Percentiles rank a stretch among this genome's conserved stretches.
Conservation (phyloP, 1,140 invertebrate genomes). For the Dinoponera quadriceps region DNA sequence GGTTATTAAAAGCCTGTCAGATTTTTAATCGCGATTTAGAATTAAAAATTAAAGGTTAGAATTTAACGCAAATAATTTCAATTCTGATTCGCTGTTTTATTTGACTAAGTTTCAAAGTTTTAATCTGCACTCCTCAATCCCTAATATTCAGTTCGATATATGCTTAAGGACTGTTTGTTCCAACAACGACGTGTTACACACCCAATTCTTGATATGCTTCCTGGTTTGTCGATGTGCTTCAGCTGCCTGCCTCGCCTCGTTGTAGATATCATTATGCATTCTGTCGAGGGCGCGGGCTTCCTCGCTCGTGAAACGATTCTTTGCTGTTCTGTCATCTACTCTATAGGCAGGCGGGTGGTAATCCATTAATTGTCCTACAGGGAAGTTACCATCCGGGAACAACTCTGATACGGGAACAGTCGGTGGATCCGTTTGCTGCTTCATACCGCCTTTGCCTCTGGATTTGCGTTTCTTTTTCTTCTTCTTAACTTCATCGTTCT, state of each 20-base stretch:
- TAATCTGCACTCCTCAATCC: too few species aligned
- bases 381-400: slow-evolving; percentile 93
- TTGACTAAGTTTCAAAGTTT: too few species aligned
- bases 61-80: too few species aligned
- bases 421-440: slow-evolving; percentile 93
- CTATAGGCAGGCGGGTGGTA: slow-evolving; percentile 90
- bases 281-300: slow-evolving; percentile 95
- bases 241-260: slow-evolving; percentile 97
- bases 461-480: slow-evolving; percentile 88
- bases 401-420: slow-evolving; percentile 94
- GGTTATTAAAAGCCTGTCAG: too few species aligned
- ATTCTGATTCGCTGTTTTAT: too few species aligned
- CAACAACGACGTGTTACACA: slow-evolving; percentile 40
- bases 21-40: too few species aligned
- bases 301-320: slow-evolving; percentile 94
- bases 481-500: slow-evolving; percentile 86
- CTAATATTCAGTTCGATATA: too few species aligned
- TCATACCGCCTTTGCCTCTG: slow-evolving; percentile 83
- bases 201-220: slow-evolving; percentile 84
- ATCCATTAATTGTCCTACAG: slow-evolving; percentile 93
- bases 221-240: slow-evolving; percentile 97
- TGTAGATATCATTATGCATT: slow-evolving; percentile 95
- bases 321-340: slow-evolving; percentile 93
- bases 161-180: neutral
- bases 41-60: too few species aligned